A percentile compares a stretch with the other conserved stretches of the same genome.
These are phyloP conservation scores for Emesis russula DNA, from an alignment of 2,888 invertebrate species.

Conservation along the genomic window DNA sequence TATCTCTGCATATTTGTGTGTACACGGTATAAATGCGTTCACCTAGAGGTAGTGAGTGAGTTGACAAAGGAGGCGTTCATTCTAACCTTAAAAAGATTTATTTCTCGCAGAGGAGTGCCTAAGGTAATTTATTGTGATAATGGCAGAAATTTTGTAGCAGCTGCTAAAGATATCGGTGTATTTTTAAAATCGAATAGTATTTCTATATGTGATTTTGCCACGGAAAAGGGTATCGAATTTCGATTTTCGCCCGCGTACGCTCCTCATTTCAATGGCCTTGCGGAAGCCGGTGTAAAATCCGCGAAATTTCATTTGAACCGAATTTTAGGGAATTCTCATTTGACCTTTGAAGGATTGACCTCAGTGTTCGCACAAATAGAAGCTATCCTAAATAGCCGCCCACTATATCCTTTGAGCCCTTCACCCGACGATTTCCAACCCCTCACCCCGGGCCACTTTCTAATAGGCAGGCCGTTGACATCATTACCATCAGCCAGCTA, in stretches of 20 bases:
- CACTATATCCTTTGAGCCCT: slow-evolving; percentile 70
- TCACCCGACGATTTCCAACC: slow-evolving; percentile 68
- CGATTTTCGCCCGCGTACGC: slow-evolving; percentile 73
- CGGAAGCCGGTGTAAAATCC: slow-evolving; percentile 65
- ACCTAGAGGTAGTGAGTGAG: slow-evolving; percentile 56
- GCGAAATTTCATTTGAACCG: slow-evolving; percentile 5
- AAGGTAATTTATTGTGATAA: slow-evolving; percentile 44
- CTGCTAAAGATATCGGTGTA: slow-evolving; percentile 22
- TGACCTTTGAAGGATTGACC: slow-evolving; percentile 61
- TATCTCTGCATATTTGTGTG: slow-evolving; percentile 84
- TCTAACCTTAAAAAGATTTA: slow-evolving; percentile 32
- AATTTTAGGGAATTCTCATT: neutral
- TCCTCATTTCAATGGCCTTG: slow-evolving; percentile 68
- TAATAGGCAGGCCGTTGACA: slow-evolving; percentile 10
- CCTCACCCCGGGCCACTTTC: slow-evolving; percentile 70
- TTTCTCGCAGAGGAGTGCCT: slow-evolving; percentile 51
- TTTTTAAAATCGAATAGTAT: neutral
- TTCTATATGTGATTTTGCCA: slow-evolving; percentile 77
- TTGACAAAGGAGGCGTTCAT: slow-evolving; percentile 29
- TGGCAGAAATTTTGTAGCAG: slow-evolving; percentile 33
- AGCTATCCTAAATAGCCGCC: slow-evolving; percentile 75
- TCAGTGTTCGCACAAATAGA: slow-evolving; percentile 77
- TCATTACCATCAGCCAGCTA: neutral
- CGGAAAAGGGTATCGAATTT: slow-evolving; percentile 83
- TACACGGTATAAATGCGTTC: slow-evolving; percentile 70